These are phyloP conservation scores for Ictalurus furcatus DNA, from an alignment of 2,113 vertebrate genomes.

Conservation along the genomic window DNA sequence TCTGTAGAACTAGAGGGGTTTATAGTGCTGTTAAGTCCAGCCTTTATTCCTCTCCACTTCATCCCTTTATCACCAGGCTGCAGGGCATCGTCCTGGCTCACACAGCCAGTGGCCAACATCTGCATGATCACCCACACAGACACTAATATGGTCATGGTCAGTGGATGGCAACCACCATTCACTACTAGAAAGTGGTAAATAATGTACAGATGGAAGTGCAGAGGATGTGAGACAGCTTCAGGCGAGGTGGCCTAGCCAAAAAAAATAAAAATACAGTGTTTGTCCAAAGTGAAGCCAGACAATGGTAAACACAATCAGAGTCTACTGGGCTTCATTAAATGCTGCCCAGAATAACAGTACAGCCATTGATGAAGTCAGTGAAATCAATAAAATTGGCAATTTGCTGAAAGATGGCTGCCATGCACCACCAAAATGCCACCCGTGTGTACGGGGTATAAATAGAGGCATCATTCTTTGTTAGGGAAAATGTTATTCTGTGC, in stretches of 20 bases:
- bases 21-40: conserved; percentile 9
- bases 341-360: not conserved
- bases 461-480: not conserved
- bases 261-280: not conserved
- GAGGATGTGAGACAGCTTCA: not conserved
- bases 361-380: not conserved
- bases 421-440: not conserved
- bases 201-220: conserved; percentile 6
- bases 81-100: conserved; percentile 38
- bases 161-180: conserved; percentile 23
- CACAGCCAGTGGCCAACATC: conserved; percentile 18
- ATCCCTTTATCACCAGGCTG: conserved; percentile 42
- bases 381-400: not conserved
- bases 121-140: conserved; percentile 37
- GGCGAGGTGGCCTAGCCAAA: not conserved
- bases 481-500: not conserved
- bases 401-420: not conserved
- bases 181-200: conserved; percentile 15
- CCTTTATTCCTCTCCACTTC: conserved; percentile 36
- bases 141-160: conserved; percentile 41
- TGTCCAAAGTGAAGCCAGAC: not conserved
- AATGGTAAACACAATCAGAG: not conserved
- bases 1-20: conserved; percentile 17
- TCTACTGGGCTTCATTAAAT: not conserved
- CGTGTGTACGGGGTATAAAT: conserved; percentile 1